Evolutionary conservation across 2,888 invertebrate species (phyloP), one percentile per base, ranked within the genome.

Genomic region (Phengaris arion): DNA sequence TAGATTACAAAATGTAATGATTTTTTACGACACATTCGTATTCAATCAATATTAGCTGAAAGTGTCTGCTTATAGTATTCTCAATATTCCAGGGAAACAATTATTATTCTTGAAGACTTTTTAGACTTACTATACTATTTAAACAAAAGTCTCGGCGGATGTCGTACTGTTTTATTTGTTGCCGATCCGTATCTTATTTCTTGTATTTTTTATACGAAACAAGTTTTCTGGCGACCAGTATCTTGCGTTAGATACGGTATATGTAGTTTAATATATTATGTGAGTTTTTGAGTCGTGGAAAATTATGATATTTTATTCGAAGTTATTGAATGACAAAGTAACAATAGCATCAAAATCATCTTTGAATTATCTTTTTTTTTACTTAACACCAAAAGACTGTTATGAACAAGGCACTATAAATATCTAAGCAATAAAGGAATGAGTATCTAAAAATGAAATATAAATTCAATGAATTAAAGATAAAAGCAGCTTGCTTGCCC

Each of bases 131-230:
- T 35, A 35, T 35, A 35, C 35, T 3, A 35, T 35, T 35, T 35
- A 35, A 35, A 75, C 75, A 75, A 75, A 74, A 70, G 75, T 70
- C 68, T 74, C 48, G 70, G 15, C 51, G 64, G 68, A 68, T 74
- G 70, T 69, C 12, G 75, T 22, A 69, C 51, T 75, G 75, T 70
- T 75, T 75, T 75, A 70, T 75, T 75, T 70, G 15, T 48, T 70
- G 70, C 55, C 51, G 70, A 75, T 70, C 75, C 70, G 70, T 75
- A 75, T 75, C 70, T 59, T 70, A 70, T 74, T 74, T 74, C 22
- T 75, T 75, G 70, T 70, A 70, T 75, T 75, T 75, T 75, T 69
- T 69, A 75, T 70, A 35, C 45, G 74, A 74, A 75, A 75, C 75
- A 51, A 75, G 75, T 75, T 75, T 35, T 75, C 57, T 70, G 70